Conservation (phyloP, 1,140 invertebrate species). For the Drosophila quadrilineata region DNA sequence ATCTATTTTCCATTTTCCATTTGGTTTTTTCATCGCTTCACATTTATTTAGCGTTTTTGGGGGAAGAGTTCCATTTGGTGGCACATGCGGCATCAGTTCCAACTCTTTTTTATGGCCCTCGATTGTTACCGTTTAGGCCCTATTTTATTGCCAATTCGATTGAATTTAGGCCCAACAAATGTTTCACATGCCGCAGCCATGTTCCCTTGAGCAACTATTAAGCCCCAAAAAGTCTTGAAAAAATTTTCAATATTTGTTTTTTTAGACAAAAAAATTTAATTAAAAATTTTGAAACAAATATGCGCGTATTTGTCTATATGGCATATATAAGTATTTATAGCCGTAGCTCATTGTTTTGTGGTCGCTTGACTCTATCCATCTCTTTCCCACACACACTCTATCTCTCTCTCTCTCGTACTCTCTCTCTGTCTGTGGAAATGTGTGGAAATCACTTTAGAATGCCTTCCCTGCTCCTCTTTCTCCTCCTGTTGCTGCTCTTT, state of each 20-base stretch:
- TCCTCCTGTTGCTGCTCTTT: constrained; percentile 22
- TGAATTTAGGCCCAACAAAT: constrained; percentile 56
- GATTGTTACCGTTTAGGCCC: constrained; percentile 52
- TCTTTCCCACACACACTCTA: too few species aligned
- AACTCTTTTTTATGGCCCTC: constrained; percentile 43
- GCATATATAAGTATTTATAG: constrained; percentile 64
- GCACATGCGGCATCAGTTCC: background rate
- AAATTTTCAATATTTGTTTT: constrained; percentile 8
- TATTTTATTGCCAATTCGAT: constrained; percentile 73
- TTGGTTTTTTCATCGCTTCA: constrained; percentile 10
- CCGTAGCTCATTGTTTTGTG: constrained; percentile 61
- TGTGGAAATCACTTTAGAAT: constrained; percentile 70
- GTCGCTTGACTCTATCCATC: constrained; percentile 51
- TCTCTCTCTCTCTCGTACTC: too few species aligned
- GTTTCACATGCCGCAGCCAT: constrained; percentile 10
- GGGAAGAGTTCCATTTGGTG: background rate
- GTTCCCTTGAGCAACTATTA: constrained; percentile 3
- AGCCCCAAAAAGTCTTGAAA: constrained; percentile 31
- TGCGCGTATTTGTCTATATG: constrained; percentile 48
- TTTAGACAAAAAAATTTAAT: constrained; percentile 38
- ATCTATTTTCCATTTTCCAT: constrained; percentile 14
- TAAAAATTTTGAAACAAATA: constrained; percentile 41
- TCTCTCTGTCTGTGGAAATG: constrained; percentile 34
- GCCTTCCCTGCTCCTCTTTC: constrained; percentile 45
- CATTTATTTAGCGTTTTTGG: too few species aligned